Evolutionary conservation across 2,888 invertebrate genomes (phyloP).

Genomic region (Apamea sordens): DNA sequence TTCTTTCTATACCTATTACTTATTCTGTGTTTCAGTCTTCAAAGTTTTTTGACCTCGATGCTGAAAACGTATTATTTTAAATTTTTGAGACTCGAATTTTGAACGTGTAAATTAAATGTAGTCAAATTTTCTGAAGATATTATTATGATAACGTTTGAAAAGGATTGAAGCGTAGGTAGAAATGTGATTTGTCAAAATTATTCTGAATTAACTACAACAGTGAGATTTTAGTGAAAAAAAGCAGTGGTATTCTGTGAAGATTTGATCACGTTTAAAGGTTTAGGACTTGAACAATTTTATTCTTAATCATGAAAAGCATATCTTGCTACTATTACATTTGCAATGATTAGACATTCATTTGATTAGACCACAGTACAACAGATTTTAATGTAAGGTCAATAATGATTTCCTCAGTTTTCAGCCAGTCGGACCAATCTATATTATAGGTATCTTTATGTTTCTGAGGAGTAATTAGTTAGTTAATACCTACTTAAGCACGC

Average conservation of each 20-base stretch:
- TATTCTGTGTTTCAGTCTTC: neutral
- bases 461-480: neutral
- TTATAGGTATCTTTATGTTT: neutral
- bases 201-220: neutral
- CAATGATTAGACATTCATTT: neutral
- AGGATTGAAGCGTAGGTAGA: neutral
- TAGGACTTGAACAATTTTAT: neutral
- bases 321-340: neutral
- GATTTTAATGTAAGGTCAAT: neutral
- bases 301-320: neutral
- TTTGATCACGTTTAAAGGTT: slow-evolving; percentile 4
- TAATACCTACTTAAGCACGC: neutral
- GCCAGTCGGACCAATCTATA: neutral
- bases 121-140: neutral
- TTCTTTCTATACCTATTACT: neutral
- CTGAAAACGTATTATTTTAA: neutral
- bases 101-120: slow-evolving; percentile 7
- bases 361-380: neutral
- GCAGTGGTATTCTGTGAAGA: neutral
- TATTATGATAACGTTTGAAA: slow-evolving; percentile 29
- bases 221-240: neutral
- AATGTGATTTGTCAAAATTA: neutral
- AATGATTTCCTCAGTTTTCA: neutral
- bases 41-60: neutral
- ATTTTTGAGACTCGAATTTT: slow-evolving; percentile 3